These are phyloP conservation scores for Eupeodes latifasciatus DNA, from an alignment of 2,888 invertebrate genomes.

Conservation along the genomic window DNA sequence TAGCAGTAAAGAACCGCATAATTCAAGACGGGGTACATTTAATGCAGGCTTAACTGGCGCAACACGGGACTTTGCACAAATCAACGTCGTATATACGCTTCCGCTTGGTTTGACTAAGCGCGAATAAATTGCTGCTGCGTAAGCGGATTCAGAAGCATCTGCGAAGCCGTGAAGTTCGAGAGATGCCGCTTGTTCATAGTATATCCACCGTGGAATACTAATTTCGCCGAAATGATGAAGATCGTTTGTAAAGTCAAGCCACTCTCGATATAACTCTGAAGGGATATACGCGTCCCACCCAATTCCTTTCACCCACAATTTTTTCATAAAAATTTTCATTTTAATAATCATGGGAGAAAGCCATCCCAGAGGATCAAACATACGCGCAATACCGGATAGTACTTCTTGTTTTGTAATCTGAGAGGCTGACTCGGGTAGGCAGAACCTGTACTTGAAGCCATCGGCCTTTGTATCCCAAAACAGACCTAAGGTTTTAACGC, in stretches of 20 bases:
- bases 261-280: background rate
- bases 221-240: background rate
- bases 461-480: too few relatives aligned
- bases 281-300: background rate
- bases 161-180: slow-evolving; percentile 22
- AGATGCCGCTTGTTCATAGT: background rate
- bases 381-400: background rate
- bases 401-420: slow-evolving; percentile 4
- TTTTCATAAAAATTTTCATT: slow-evolving; percentile 38
- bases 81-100: background rate
- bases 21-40: background rate
- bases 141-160: slow-evolving; percentile 5
- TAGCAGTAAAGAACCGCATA: background rate
- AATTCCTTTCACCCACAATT: slow-evolving; percentile 17
- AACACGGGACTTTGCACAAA: too few relatives aligned
- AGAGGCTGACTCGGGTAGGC: background rate
- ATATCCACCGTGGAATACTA: slow-evolving; percentile 3
- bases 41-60: background rate
- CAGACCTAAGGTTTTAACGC: background rate
- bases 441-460: background rate
- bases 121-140: background rate
- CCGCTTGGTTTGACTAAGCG: background rate
- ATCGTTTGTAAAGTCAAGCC: background rate
- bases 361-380: slow-evolving; percentile 30
- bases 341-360: slow-evolving; percentile 25